These are phyloP conservation scores for Enteromius thamalakanensis DNA, from an alignment of 2,797 vertebrate genomes.

Conservation along the genomic window DNA sequence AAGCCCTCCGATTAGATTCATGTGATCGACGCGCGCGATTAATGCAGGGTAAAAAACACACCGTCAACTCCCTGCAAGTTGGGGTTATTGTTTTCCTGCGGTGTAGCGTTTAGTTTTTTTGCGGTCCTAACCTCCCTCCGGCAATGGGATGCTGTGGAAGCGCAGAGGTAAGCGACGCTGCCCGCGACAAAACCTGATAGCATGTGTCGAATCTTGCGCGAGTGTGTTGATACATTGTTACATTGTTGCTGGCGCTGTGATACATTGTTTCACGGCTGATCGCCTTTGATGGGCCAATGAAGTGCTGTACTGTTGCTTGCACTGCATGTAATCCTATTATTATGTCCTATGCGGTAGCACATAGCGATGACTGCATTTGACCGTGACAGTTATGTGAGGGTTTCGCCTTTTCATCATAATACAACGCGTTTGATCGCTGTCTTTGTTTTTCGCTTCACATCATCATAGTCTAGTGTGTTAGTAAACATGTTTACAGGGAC, in stretches of 20 bases:
- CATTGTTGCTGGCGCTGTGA: constrained; percentile 38
- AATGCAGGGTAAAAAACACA: constrained; percentile 65
- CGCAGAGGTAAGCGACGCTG: constrained; percentile 75
- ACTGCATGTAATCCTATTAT: constrained; percentile 53
- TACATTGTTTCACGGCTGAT: constrained; percentile 43
- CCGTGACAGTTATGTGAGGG: neutral
- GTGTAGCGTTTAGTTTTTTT: constrained; percentile 65
- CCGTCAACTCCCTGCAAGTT: constrained; percentile 68
- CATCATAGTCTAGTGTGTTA: constrained; percentile 4
- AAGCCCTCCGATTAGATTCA: constrained; percentile 49
- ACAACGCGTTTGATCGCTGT: neutral
- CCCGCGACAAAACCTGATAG: neutral
- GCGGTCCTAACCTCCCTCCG: constrained; percentile 71
- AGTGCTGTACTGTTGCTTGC: constrained; percentile 31
- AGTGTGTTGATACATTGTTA: constrained; percentile 31
- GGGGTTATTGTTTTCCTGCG: constrained; percentile 69
- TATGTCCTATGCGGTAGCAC: constrained; percentile 15
- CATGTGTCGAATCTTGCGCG: neutral
- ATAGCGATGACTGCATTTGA: constrained; percentile 9
- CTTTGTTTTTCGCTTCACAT: constrained; percentile 20
- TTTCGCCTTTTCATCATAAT: neutral
- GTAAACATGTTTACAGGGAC: constrained; percentile 22
- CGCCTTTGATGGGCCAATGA: constrained; percentile 39
- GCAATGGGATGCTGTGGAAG: constrained; percentile 86
- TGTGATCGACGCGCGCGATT: constrained; percentile 63